Base-by-base conservation (phyloP, 2,113 vertebrate genomes). In the Athene cunicularia region DNA sequence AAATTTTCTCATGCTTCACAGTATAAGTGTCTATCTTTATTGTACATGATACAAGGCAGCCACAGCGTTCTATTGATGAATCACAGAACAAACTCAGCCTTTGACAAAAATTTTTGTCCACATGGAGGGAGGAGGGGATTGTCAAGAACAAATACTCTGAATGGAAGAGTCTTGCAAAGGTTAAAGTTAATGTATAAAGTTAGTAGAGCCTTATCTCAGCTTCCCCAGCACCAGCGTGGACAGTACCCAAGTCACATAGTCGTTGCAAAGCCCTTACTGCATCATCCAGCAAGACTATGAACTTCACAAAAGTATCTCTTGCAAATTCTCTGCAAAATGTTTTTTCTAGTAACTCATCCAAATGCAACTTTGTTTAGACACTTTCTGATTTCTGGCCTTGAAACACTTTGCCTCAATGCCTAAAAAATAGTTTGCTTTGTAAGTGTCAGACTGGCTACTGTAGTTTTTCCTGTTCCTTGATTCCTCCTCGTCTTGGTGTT, bases 61-160 rank as follows among this genome's bases (percentile, higher is more conserved):
- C 66, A 72, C 66, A 72, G 27, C 1, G 1, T 70, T 72, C 83
- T 53, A 39, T n/a, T 86, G 30, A 20, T 53, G 39, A 56, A 17
- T 45, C 10, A 14, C 27, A 79, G 41, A 71, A 47, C 35, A 77
- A 91, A 80, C 27, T 53, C 28, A 28, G 27, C 16, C 32, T 92
- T 41, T 26, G 17, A 86, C 33, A 88, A 88, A 74, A 62, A 5
- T 41, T 24, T 66, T 62, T 26, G 50, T 80, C 24, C 4, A 5
- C 21, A 5, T 0, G 0, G 21, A 0, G 8, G 11, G 5, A 35
- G 35, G 45, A 70, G 10, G 15, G 6, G 12, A 21, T 63, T 45
- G 43, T 53, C 19, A 26, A 53, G 45, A 70, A n/a, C 11, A 73
- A 77, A 49, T 45, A 37, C 15, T 80, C 50, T 70, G 63, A 60